Base-by-base conservation (phyloP, 2,888 invertebrate species). In the Brachypalpus laphriformis region DNA sequence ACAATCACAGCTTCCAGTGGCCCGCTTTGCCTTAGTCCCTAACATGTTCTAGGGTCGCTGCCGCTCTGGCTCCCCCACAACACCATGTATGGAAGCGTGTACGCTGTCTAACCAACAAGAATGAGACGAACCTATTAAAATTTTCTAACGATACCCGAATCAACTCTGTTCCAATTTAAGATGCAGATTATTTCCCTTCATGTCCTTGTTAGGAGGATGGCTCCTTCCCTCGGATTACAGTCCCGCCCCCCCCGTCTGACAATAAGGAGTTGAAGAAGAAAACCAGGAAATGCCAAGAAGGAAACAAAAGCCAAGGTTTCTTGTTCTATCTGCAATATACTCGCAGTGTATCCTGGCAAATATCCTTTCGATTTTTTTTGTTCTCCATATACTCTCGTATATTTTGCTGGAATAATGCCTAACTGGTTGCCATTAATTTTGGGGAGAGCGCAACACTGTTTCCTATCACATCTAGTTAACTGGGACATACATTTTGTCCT, bases 401-500 rank as follows among this genome's bases (percentile, higher is more conserved):
- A 56, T 75, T 74, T 80, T 66, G 31, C 54, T 85, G 75, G 81
- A 85, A 85, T 81, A 81, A 63, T 81, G 75, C 85, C 81, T 85
- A 85, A 85, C 85, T 76, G 80, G 75, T 65, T 85, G 85, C 85
- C 81, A 85, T 85, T 81, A 85, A 81, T 85, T 85, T 71, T 56
- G 74, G 83, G 83, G 57, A 42, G 65, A 74, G 74, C 78, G 80
- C 83, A 85, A 85, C 85, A 85, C 85, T 85, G 85, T 85, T 85
- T 81, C 75, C 85, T 71, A 81, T 85, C 80, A 76, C 80, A 80
- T 85, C 85, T 81, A 75, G 85, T 85, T 85, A 85, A 81, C 85
- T 85, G 65, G 85, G 85, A 81, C 85, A 85, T 81, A 85, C 81
- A 85, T 85, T 75, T 71, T 59, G 45, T 61, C 65, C 63, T 75